Base-by-base conservation (phyloP, 2,888 invertebrate genomes). In the Matsumyia berberina region DNA sequence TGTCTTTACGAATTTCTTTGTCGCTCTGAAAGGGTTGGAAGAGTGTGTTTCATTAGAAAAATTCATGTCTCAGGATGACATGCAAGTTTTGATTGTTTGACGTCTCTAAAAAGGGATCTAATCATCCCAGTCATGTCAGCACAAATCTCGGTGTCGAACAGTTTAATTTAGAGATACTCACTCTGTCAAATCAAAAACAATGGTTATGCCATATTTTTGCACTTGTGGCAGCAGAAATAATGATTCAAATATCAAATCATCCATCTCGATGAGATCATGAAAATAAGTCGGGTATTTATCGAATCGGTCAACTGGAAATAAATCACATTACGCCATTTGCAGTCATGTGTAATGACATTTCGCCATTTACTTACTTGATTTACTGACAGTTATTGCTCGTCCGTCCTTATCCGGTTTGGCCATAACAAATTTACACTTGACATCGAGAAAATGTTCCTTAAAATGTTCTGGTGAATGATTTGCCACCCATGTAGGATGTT, bases 161-260 rank as follows among this genome's bases (percentile, higher is more conserved):
- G n/a, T n/a, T n/a, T n/a, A n/a, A n/a, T n/a, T n/a, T n/a, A n/a
- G n/a, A n/a, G n/a, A 39, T n/a, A 87, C 88, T 79, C 76, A 91
- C 91, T 90, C 90, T 46, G 88, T 89, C 11, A 91, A 79, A 79
- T 91, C 91, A 53, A 89, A 89, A 29, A 91, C 89, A n/a, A 91
- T 88, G 6, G 90, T 90, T 35, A 90, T 87, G 19, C 91, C 91
- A 67, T 88, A 86, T 64, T 89, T 88, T 73, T 91, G 91, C 1
- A 89, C 89, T n/a, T 87, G 87, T 0, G 91, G 91, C 29, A 91
- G 49, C 69, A 90, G 80, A 46, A 91, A 80, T 29, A 91, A 42
- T 0, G 91, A 89, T 78, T 91, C 91, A 78, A 90, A 89, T 51
- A 90, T 88, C 35, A 91, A 87, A 87, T 91, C 91, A 86, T 91